Evolutionary conservation across 37 sponge, comb jelly and placozoan genomes (phyloP), one percentile per base, ranked within the genome.

Genomic region (Aplysina aerophoba): DNA sequence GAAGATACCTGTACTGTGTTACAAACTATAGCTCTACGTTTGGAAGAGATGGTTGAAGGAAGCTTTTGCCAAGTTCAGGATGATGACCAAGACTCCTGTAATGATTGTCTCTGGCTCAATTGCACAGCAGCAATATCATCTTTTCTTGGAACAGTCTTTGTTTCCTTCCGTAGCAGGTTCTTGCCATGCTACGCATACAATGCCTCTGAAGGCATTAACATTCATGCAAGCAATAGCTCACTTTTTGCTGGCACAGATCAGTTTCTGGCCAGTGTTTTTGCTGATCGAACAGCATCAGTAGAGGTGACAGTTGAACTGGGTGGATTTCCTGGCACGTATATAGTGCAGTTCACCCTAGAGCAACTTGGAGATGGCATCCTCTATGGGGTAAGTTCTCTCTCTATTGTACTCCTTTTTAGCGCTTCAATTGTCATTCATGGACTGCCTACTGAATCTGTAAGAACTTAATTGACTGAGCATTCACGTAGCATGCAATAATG

Each of bases 331-430:
- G 71, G 71, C 34, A 35, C 13, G 35, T 69, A 69, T 8, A 1
- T 17, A 34, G 71, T 69, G 28, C 1, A 28, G 13, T 31, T 69
- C 34, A 69, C 71, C 2, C 17, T 69, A 6, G 71, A 69, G 71
- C 71, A 69, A 69, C 28, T 17, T 34, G 71, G 71, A 30, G 11
- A 69, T 69, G 71, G 71, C 28, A 17, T 69, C 6, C 1, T 31
- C 1, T 69, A 28, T 30, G 71, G 71, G 71, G 71, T 69, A 69
- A 34, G 71, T 69, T 17, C n/a, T 28, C 25, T 25, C n/a, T 62
- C n/a, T 62, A 8, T 25, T 62, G 63, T 25, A 8, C 11, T 62
- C n/a, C 11, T 4, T 28, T 11, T 14, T 62, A 14, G 27, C 4
- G n/a, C n/a, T 57, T 57, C 59, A 57, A 57, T 57, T 15, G 27